Evolutionary conservation across 2,888 invertebrate genomes (phyloP), one percentile per base, ranked within the genome.

Genomic region (Shargacucullia verbasci): DNA sequence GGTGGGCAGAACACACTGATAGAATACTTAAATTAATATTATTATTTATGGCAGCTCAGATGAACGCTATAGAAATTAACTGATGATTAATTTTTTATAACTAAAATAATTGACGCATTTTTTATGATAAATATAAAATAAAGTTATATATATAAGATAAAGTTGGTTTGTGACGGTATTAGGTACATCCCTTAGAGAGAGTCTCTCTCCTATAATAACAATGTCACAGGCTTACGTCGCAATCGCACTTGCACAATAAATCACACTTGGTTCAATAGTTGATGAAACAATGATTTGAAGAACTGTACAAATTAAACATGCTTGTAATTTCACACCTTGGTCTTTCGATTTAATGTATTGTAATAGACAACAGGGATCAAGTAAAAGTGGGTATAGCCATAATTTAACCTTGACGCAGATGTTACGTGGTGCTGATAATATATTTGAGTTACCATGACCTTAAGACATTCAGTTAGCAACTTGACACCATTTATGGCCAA

Each of bases 371-470:
- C 31, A 52, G 64, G 56, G 64, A 58, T 63, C 63, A 64, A 47
- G 47, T 20, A 20, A 47, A 52, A 39, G 58, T 37, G 50, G 63
- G 58, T 63, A 64, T 45, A 39, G 50, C 43, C 11, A 52, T 44
- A 43, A 33, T 38, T 12, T 34, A 50, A 52, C 63, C 64, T 63
- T 63, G 64, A 39, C 31, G 63, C 12, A 13, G 39, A 50, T 38
- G 57, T 43, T 58, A 44, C 39, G 50, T 41, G n/a, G 35, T 14
- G 49, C 41, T 50, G 38, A 50, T 57, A 57, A 49, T 46, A 46
- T 63, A 50, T 62, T 62, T 62, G 61, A 55, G 44, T 62, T 62
- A 62, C 47, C 48, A 55, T 62, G 62, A 63, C 64, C 64, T 63
- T 9, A 50, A 57, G 15, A 50, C 50, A 52, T 34, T 33, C 35